Evolutionary conservation across 37 sponge, comb jelly and placozoan species (phyloP), one percentile per base, ranked within the genome.

Genomic region (Bolinopsis microptera): DNA sequence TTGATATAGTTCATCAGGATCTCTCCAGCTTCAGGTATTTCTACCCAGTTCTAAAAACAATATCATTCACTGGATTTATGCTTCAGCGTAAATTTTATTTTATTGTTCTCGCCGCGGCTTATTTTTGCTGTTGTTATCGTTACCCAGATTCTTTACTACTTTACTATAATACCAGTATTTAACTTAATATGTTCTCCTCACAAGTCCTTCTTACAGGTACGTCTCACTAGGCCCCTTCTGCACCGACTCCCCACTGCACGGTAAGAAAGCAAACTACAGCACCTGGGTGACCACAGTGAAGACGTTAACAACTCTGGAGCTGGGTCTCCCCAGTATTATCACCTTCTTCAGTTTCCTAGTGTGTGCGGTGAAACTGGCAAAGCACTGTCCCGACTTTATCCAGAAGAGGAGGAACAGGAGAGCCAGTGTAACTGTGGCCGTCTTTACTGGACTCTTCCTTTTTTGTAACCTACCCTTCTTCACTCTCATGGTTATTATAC

Each of bases 391-490:
- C n/a, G 31, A 72, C 31, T n/a, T 28, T 28, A 30, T 72, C 13
- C 75, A 72, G 31, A 30, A n/a, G 75, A 28, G 31, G 31, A n/a
- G 75, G 18, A 72, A 72, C 26, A 72, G 31, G 31, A n/a, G 75
- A n/a, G 75, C 75, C 5, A 28, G 31, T 72, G 75, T 72, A 8
- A 72, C 75, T 23, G 75, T 72, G 5, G 75, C 75, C 18, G 18
- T 72, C 18, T 72, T 72, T 28, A 72, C 75, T 3, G 75, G 75
- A 5, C 21, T 72, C 21, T 72, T 72, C 75, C 31, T 72, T 3
- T 72, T 72, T 21, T 72, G 75, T 72, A 72, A 72, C 75, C 75
- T 72, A n/a, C 75, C 75, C 75, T 72, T 72, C 18, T 72, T 72
- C 26, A 72, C 75, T 28, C 31, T 72, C 31, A 72, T 72, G 75